phyloP scores from a whole-genome alignment of 2,888 invertebrate species.

The Pogonocherus hispidulus region DNA sequence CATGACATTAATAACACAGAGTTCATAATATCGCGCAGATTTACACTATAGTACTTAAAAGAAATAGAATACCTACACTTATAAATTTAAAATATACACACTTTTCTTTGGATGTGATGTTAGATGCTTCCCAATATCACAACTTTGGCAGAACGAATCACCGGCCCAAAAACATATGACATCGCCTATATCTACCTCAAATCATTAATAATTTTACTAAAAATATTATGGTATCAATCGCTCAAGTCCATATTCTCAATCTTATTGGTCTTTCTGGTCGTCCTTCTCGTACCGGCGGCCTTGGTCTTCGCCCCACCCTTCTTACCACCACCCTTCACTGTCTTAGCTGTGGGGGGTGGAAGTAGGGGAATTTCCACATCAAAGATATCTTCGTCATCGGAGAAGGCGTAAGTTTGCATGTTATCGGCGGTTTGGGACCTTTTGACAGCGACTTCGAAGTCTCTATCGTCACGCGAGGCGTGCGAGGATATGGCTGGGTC shows the following conservation, averaged over 20 bases:
- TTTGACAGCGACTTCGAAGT: constrained; percentile 40
- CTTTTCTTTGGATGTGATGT: no score
- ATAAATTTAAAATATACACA: no score
- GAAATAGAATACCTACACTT: no score
- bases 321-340: constrained; percentile 42
- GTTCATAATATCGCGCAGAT: no score
- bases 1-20: no score
- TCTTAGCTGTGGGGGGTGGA: not conserved
- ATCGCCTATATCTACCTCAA: no score
- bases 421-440: constrained; percentile 44
- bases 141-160: no score
- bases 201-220: not conserved
- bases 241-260: constrained; percentile 54
- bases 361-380: constrained; percentile 38
- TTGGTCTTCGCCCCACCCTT: constrained; percentile 48
- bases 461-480: constrained; percentile 45
- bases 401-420: constrained; percentile 31
- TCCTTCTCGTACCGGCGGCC: constrained; percentile 55
- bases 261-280: constrained; percentile 54
- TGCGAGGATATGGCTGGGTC: constrained; percentile 44
- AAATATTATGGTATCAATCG: constrained; percentile 48
- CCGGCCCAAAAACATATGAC: no score
- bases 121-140: no score
- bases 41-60: no score
- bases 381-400: constrained; percentile 57